Evolutionary conservation across 2,888 invertebrate genomes (phyloP), one percentile per base, ranked within the genome.

Genomic region (Eupsilia transversa): DNA sequence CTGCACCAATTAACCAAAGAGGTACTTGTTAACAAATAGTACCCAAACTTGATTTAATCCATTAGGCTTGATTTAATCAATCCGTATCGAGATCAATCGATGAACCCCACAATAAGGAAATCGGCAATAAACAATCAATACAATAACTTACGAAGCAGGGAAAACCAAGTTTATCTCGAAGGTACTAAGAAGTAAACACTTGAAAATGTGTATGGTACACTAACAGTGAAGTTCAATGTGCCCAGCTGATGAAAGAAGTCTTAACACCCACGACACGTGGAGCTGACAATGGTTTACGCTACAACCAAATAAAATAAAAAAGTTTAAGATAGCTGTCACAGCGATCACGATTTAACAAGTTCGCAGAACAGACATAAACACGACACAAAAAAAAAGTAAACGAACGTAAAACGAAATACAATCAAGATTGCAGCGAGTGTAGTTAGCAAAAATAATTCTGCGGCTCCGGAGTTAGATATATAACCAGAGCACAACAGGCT

Each of bases 401-500:
- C 59, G 71, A 83, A 73, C 76, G 66, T 77, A 79, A 84, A 88
- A 74, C 74, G 67, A 77, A 86, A 79, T 70, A 81, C 83, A 86
- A 89, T 88, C 85, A 83, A 86, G 85, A 88, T 88, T 82, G 80
- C 82, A 80, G 68, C 79, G 63, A 74, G 64, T 75, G 65, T 76
- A 74, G 79, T 79, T 64, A 64, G 64, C 79, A 79, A 78, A 77
- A 73, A 74, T 78, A 70, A 77, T 74, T 67, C 61, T 77, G 77
- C 72, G 64, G 80, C 76, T 79, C 67, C 30, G 14, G 23, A 75
- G 59, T 71, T 75, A 57, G 72, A 79, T 81, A 73, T 71, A 67
- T 72, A 84, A 85, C 72, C 73, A 49, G 61, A 69, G 68, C 66
- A 65, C 68, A 74, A 72, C 68, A 72, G 57, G 67, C 23, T 46